Percentiles rank a stretch among this genome's conserved stretches.
phyloP scores from a whole-genome alignment of 2,797 vertebrate genomes.

The Dicrostonyx torquatus region DNA sequence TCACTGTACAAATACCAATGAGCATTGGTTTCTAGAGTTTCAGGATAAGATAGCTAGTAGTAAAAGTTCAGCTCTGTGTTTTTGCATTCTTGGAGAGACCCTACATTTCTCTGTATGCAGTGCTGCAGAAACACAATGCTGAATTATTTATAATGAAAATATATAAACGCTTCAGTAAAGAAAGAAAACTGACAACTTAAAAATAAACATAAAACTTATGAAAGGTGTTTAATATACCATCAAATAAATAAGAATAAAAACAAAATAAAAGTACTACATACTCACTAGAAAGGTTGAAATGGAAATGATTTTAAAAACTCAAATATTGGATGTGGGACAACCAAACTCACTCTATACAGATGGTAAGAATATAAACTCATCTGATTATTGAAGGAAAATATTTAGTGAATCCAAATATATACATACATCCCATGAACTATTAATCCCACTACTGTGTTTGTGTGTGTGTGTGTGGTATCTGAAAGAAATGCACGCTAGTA shows the following conservation, averaged over 20 bases:
- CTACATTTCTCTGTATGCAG: background rate
- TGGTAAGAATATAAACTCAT: background rate
- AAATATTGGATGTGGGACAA: background rate
- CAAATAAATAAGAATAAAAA: background rate
- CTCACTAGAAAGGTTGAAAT: background rate
- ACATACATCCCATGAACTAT: background rate
- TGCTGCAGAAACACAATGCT: background rate
- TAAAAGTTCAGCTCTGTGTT: background rate
- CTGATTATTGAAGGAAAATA: background rate
- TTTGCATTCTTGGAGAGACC: background rate
- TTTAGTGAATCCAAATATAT: background rate
- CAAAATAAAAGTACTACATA: background rate
- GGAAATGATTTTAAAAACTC: background rate
- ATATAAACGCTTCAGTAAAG: background rate
- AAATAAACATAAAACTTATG: background rate
- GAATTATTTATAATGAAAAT: background rate
- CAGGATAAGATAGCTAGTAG: background rate
- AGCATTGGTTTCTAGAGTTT: background rate
- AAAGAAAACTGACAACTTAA: background rate
- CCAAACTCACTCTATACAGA: background rate
- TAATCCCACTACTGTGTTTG: background rate
- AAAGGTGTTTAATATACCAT: background rate
- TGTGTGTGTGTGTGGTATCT: background rate
- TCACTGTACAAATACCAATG: background rate
- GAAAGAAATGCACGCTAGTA: background rate